Evolutionary conservation across 2,797 vertebrate species (phyloP), one percentile per base, ranked within the genome.

Genomic region (Sebastes elongatus): DNA sequence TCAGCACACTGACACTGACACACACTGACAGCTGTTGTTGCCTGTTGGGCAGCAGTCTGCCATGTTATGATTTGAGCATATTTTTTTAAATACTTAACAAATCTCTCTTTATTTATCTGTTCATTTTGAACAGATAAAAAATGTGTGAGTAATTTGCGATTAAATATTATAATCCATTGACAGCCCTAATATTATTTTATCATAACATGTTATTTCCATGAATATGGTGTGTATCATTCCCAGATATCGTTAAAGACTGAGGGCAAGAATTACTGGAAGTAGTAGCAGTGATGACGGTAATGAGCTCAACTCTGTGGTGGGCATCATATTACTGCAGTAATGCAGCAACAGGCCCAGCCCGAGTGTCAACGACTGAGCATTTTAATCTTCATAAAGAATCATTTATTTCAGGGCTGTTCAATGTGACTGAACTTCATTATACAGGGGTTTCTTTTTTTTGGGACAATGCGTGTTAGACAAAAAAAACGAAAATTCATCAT

Each of bases 261-360:
- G 32, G 62, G 59, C 3, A 70, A 13, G 10, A 69, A 46, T 80
- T 56, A 77, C 42, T 74, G 62, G 57, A 67, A 80, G 72, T n/a
- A 55, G 60, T 46, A 35, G 64, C 64, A 63, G 53, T 35, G 62
- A 35, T 80, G 74, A 68, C 62, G 1, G 65, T 76, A 83, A 81
- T 71, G 65, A 62, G 65, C 69, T 79, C 30, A 62, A 18, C 61
- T 78, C 57, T 73, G 59, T 35, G 64, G 59, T 55, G 9, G 74
- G 77, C 22, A 65, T 81, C 74, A 35, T 57, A 59, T 75, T 88
- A 66, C 76, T 56, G 66, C 71, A 75, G 73, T 69, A 78, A 73
- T 70, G 67, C 80, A 85, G 70, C 70, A 57, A 61, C 65, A 32
- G 30, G 20, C 35, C 28, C 30, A 10, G 53, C 9, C 5, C 11